Base-by-base conservation (phyloP, 2,113 vertebrate genomes). In the Leucosticte australis region DNA sequence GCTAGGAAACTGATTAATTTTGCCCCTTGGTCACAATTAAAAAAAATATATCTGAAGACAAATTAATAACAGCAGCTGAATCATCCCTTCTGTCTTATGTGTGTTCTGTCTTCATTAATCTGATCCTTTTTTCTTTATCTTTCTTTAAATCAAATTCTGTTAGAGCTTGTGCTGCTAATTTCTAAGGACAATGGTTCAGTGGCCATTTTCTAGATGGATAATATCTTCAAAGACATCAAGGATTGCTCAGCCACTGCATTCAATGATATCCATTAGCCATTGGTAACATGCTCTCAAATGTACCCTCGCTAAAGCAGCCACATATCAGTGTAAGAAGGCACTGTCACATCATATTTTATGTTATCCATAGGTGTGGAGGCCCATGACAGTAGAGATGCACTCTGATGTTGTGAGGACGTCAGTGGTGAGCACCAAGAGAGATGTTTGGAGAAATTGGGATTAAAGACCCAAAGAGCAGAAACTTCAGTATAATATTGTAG, bases 1-100 rank as follows among this genome's bases (percentile, higher is more conserved):
- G n/a, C 44, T 84, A 78, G 60, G 71, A 92, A 92, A 87, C 49
- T 49, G 74, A 87, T 73, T 89, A 84, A 87, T 83, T 76, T 92
- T 87, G 28, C 60, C 70, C 71, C 37, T 89, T 93, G 79, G 65
- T 90, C 57, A 64, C 76, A 92, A 90, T 83, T 83, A 89, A 86
- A 93, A 74, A 94, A 94, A 90, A 78, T 75, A 37, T 75, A 71
- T 92, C 56, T 92, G n/a, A 78, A 90, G 79, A 90, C 20, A 86
- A 94, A 89, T 70, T 22, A 65, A 33, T 83, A 94, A 67, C 27
- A 83, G 55, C 71, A 91, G 22, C 63, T 74, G 60, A 94, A 91
- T 92, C 68, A 69, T 78, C 30, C n/a, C 39, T 88, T 83, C 63
- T 90, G 42, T 77, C 69, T 69, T 86, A 20, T 3, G 2, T 73